Evolutionary conservation across 2,888 invertebrate species (phyloP).

Genomic region (Copidosoma aretas): DNA sequence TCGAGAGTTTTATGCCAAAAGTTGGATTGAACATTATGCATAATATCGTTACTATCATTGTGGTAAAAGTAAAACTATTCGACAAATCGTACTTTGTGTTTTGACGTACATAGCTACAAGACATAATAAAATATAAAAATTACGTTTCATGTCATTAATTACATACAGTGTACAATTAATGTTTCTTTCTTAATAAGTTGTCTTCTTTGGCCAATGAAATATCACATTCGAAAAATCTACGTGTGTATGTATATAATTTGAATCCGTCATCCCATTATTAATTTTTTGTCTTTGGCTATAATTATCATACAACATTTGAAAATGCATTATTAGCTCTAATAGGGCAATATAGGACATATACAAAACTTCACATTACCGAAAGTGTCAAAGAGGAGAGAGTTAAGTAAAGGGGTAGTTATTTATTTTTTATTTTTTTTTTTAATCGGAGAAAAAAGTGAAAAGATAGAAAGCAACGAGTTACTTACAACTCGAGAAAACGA

Average conservation of each 20-base stretch:
- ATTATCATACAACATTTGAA: too few species aligned
- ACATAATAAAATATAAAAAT: slow-evolving; percentile 35
- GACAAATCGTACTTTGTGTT: slow-evolving; percentile 8
- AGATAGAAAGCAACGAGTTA: slow-evolving; percentile 1
- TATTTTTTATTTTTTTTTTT: neutral
- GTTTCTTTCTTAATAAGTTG: slow-evolving; percentile 26
- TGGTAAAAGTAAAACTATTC: slow-evolving; percentile 15
- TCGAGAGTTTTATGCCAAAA: neutral
- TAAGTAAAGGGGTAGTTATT: neutral
- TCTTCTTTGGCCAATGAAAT: slow-evolving; percentile 34
- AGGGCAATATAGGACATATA: too few species aligned
- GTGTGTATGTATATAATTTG: slow-evolving; percentile 15
- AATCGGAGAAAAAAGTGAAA: neutral
- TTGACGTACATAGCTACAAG: slow-evolving; percentile 16
- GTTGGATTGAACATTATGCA: slow-evolving; percentile 7
- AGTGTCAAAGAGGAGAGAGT: too few species aligned
- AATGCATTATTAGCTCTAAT: too few species aligned
- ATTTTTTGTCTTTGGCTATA: too few species aligned
- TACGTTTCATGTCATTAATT: slow-evolving; percentile 11
- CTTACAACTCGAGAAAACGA: slow-evolving; percentile 6
- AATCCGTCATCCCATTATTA: too few species aligned
- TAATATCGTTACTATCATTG: neutral
- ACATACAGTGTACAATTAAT: slow-evolving; percentile 23
- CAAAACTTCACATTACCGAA: too few species aligned
- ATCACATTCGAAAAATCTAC: slow-evolving; percentile 36